Evolutionary conservation across 2,797 vertebrate species (phyloP), one percentile per base, ranked within the genome.

Genomic region (Oreonectes daqikongensis): DNA sequence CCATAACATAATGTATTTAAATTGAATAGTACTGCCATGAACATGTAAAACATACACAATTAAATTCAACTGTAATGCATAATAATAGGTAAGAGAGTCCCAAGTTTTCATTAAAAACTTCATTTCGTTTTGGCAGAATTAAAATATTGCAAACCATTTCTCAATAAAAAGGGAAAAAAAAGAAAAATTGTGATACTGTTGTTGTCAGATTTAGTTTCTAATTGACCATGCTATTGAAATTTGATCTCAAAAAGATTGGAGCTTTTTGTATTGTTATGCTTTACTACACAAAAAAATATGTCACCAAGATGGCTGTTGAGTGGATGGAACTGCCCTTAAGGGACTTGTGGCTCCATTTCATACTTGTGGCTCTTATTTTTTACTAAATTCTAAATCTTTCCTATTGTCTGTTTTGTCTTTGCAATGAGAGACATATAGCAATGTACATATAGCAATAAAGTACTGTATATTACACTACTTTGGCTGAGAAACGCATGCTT

Each of bases 321-420:
- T 18, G 46, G 18, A 42, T 11, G 2, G 4, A 42, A 42, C 46
- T 20, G 1, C 78, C 83, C 78, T 88, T n/a, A n/a, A n/a, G n/a
- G n/a, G n/a, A 42, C 9, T 35, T 35, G 8, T 42, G 40, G 40
- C 12, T 42, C 10, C 12, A 3, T 42, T 3, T 42, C 12, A 3
- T 42, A 42, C n/a, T 42, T 12, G 44, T 46, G n/a, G n/a, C n/a
- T n/a, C n/a, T n/a, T n/a, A n/a, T n/a, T n/a, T 46, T 18, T 18
- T 46, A 6, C 6, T 46, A 18, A 3, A 46, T 46, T 5, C 3
- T 42, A 14, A 86, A 63, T 83, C 84, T 86, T 82, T 55, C 79
- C 40, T 72, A 24, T 35, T 26, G 18, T 28, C 20, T 53, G 14
- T 60, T 60, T 14, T 72, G 9, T 24, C 26, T 48, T 12, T 71